Evolutionary conservation across 53 echinoderm and acorn worm species (phyloP).

Genomic region (Mesocentrotus franciscanus): DNA sequence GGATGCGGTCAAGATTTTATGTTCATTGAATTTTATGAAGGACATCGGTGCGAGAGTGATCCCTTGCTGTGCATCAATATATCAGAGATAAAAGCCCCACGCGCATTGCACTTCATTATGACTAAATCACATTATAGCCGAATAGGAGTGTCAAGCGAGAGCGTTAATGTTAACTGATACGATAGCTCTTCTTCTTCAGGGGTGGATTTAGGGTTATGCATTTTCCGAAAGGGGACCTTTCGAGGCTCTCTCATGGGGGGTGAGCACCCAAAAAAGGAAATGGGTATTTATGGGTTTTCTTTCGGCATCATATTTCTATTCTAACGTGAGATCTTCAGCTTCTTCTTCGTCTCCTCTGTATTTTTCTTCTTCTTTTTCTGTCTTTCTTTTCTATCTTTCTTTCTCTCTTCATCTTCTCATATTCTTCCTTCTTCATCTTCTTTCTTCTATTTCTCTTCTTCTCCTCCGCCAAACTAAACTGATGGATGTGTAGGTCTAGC

Average conservation of each 20-base stretch:
- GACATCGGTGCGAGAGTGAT: neutral
- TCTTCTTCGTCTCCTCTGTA: too few species aligned
- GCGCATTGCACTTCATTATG: neutral
- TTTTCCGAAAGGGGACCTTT: neutral
- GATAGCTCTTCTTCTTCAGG: neutral
- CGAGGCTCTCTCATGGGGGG: neutral
- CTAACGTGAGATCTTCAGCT: too few species aligned
- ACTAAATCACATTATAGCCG: neutral
- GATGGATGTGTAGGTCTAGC: too few species aligned
- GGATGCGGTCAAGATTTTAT: neutral
- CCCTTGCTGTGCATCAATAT: neutral
- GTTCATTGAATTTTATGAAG: neutral
- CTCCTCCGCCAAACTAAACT: too few species aligned
- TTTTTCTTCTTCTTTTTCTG: too few species aligned
- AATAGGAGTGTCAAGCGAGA: neutral
- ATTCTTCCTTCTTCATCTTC: too few species aligned
- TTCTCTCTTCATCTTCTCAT: neutral
- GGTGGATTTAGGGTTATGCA: too few species aligned
- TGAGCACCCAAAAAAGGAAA: too few species aligned
- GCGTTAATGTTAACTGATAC: neutral
- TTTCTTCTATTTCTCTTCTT: too few species aligned
- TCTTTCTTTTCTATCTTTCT: too few species aligned
- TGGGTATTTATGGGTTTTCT: too few species aligned
- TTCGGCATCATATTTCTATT: too few species aligned
- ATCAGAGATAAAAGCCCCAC: neutral